Conservation (phyloP, 2,113 vertebrate genomes). For the Peromyscus polionotus region DNA sequence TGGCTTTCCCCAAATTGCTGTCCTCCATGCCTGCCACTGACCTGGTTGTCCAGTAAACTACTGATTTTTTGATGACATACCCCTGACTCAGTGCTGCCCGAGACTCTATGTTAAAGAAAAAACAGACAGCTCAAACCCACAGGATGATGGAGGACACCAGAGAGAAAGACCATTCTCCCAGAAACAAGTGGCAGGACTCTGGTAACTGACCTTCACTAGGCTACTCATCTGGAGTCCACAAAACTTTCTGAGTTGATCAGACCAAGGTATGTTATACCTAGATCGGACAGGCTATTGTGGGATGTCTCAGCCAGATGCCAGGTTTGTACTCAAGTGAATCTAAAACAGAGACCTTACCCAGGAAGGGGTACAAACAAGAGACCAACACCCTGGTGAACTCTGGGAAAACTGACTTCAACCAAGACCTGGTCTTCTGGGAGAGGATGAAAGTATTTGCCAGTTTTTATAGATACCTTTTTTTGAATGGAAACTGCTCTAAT, state of each 20-base stretch:
- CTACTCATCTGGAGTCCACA: not conserved
- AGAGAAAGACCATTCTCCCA: not conserved
- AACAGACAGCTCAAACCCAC: not conserved
- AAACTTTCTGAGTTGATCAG: not conserved
- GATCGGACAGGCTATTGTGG: not conserved
- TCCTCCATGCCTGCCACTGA: not conserved
- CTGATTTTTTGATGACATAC: not conserved
- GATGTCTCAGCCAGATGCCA: not conserved
- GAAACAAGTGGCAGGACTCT: not conserved
- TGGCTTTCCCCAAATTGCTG: not conserved
- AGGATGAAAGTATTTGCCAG: not conserved
- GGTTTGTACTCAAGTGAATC: not conserved
- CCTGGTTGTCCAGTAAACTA: not conserved
- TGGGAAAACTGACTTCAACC: not conserved
- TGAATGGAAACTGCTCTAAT: not conserved
- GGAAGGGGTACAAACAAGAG: not conserved
- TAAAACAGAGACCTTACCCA: not conserved
- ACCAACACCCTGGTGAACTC: not conserved
- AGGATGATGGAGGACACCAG: not conserved
- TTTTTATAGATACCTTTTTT: not conserved
- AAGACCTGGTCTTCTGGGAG: not conserved
- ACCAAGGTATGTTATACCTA: not conserved
- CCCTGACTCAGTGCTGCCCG: not conserved
- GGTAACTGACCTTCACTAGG: not conserved
- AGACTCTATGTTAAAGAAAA: not conserved